Evolutionary conservation across 2,113 vertebrate species (phyloP), one percentile per base, ranked within the genome.

Genomic region (Mesocricetus auratus): DNA sequence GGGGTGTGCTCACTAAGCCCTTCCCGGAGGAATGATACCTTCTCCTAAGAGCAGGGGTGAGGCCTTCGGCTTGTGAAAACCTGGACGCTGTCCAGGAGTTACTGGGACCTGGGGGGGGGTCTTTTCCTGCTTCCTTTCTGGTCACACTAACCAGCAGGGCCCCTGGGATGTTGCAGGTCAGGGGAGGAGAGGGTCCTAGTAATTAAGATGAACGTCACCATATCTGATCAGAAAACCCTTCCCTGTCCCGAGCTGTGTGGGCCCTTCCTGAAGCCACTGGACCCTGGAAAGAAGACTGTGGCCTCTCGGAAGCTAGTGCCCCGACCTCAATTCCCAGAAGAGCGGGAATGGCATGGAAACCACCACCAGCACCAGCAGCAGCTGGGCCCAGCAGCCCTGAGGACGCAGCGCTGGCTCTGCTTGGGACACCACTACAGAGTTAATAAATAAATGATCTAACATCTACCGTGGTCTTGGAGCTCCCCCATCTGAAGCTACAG

Each of bases 311-410:
- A 71, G 36, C 19, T 26, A 50, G 42, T 64, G 16, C 50, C 36
- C 24, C 1, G 3, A 8, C 10, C 39, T 36, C 33, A 33, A 33
- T 10, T 16, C 47, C 24, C 16, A 58, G 3, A 26, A 47, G 26
- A 64, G 17, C 45, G 73, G 0, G 5, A 6, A 9, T 2, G 3
- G 31, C 47, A 5, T 16, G 7, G 2, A 4, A 39, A 47, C 5
- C 5, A 45, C 26, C 13, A 50, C 4, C 19, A 36, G 56, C 1
- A 39, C n/a, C n/a, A n/a, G n/a, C n/a, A 36, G 56, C 81, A 42
- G 6, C 4, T 71, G 39, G 26, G 33, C 60, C 39, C 0, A 0
- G 11, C 1, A 16, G 68, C 26, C 50, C 45, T 16, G 2, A 33
- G 53, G n/a, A 82, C 0, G 0, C 0, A 5, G 79, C 45, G 31